Evolutionary conservation across 2,113 vertebrate genomes (phyloP).

Genomic region (Electrona antarctica): DNA sequence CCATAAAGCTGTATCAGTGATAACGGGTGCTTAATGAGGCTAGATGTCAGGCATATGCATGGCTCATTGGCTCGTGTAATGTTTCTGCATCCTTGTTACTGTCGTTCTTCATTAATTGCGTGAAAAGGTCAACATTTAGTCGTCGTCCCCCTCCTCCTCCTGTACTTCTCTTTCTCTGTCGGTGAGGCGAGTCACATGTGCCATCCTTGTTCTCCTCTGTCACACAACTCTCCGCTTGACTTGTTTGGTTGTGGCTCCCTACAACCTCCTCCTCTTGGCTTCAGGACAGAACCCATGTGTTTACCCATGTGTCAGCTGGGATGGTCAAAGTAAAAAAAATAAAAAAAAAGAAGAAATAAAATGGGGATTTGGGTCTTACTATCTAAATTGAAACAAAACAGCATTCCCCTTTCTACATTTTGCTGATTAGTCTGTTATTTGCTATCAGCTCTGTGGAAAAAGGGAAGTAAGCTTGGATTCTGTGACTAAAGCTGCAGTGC

Average conservation of each 20-base stretch:
- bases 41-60: constrained; percentile 34
- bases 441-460: neutral
- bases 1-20: constrained; percentile 37
- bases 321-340: neutral
- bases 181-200: constrained; percentile 59
- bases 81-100: constrained; percentile 30
- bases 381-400: neutral
- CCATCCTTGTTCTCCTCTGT: constrained; percentile 60
- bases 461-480: neutral
- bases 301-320: neutral
- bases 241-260: no score
- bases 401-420: neutral
- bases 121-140: constrained; percentile 15
- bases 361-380: constrained; percentile 14
- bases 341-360: no score
- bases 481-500: neutral
- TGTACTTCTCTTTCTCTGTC: neutral
- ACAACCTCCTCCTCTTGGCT: neutral
- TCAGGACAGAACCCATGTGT: neutral
- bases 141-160: neutral
- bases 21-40: constrained; percentile 48
- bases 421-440: neutral
- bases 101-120: constrained; percentile 35
- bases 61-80: constrained; percentile 19
- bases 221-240: neutral